Evolutionary conservation across 2,113 vertebrate genomes (phyloP), one percentile per base, ranked within the genome.

Genomic region (Pardalotus punctatus): DNA sequence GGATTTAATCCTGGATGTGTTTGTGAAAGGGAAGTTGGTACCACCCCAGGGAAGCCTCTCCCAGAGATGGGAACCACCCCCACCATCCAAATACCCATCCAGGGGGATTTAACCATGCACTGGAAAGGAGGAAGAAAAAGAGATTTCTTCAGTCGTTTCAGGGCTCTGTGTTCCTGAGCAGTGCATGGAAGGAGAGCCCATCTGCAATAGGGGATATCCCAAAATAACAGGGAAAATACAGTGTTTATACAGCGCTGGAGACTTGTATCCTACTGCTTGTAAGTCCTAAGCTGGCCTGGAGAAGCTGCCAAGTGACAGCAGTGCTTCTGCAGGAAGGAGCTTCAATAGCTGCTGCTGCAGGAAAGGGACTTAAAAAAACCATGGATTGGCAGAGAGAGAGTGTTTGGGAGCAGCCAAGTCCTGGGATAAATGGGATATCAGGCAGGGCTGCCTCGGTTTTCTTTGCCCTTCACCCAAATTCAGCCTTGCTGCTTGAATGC

Each of bases 131-230:
- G 1, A n/a, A n/a, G 8, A 22, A 10, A 40, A 65, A 35, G 7
- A 33, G 23, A 9, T 40, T 82, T 66, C 28, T 82, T 80, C 1
- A 2, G 14, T 58, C 3, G 0, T 71, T 3, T 66, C 33, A 24
- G 29, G 28, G 14, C 21, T 74, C 19, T 47, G 11, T 40, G 70
- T 17, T 81, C 48, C 82, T 18, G n/a, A 76, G 79, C 24, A 1
- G 53, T 35, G 40, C 71, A 40, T 0, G 3, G 76, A 84, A 87
- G 88, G 77, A 91, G 84, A 71, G 42, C 77, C 61, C 70, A n/a
- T 94, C 66, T 84, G 81, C 61, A 79, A 0, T 1, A 76, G 62
- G 88, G 95, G 96, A 95, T 91, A 96, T 96, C 95, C 92, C 91
- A 1, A 89, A 95, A 90, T 93, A 95, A 84, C 69, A 54, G 76